phyloP scores from a whole-genome alignment of 2,888 invertebrate genomes.

The Geophilus truncorum region DNA sequence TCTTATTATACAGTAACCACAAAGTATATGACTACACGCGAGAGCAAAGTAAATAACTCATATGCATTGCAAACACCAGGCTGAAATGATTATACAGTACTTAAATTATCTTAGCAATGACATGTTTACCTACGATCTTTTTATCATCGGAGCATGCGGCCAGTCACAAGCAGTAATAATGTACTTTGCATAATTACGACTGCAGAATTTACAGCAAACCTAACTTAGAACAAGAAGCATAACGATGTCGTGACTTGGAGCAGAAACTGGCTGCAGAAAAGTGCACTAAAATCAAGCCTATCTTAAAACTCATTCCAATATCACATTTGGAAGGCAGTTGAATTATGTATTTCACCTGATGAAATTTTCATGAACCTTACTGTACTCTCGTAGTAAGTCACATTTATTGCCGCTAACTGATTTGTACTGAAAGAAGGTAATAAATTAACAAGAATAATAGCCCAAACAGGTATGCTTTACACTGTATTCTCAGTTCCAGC shows the following conservation, averaged over 20 bases:
- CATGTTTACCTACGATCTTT: not conserved
- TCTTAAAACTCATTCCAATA: constrained; percentile 19
- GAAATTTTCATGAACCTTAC: constrained; percentile 12
- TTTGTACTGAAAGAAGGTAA: not conserved
- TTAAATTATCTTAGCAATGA: not conserved
- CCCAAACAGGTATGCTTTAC: not conserved
- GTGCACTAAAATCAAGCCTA: not conserved
- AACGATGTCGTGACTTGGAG: not conserved
- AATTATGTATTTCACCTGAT: constrained; percentile 6
- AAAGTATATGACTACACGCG: not conserved
- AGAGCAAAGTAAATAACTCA: not conserved
- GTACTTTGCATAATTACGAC: not conserved
- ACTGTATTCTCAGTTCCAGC: too few species aligned
- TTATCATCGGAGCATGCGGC: too few species aligned
- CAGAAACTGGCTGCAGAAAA: not conserved
- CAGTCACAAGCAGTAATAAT: too few species aligned
- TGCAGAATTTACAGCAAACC: not conserved
- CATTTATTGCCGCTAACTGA: not conserved
- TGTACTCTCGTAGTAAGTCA: not conserved
- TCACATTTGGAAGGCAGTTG: not conserved
- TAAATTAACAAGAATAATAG: not conserved
- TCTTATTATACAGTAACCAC: not conserved
- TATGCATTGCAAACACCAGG: not conserved
- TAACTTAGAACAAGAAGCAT: not conserved
- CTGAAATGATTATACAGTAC: not conserved